Percentiles rank a stretch among this genome's conserved stretches.
These are phyloP conservation scores for Amphiduros pacificus DNA, from an alignment of 2,888 invertebrate genomes.

Conservation along the genomic window DNA sequence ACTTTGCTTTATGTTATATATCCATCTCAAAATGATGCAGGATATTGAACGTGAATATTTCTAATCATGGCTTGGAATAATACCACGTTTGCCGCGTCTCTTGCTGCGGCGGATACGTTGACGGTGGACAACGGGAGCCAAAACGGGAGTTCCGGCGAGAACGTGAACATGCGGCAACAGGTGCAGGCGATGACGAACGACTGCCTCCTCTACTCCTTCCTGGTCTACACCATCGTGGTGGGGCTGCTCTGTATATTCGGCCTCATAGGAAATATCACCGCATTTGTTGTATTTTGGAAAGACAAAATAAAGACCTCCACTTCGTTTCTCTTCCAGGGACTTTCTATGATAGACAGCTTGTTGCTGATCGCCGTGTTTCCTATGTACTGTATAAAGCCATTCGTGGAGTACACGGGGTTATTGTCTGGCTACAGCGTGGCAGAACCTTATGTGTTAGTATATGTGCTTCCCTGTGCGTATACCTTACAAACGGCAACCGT, in stretches of 20 bases:
- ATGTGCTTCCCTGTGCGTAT: conserved; percentile 24
- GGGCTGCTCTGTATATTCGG: conserved; percentile 29
- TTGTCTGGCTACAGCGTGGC: background rate
- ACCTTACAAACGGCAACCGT: conserved; percentile 31
- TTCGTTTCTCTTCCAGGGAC: conserved; percentile 31
- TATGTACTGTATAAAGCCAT: conserved; percentile 25
- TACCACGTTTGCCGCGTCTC: too few species aligned
- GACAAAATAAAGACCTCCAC: conserved; percentile 34
- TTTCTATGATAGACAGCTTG: conserved; percentile 29
- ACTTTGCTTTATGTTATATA: too few species aligned
- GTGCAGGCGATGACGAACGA: conserved; percentile 1
- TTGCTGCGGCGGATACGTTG: too few species aligned
- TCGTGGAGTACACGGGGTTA: conserved; percentile 24
- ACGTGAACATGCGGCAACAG: too few species aligned
- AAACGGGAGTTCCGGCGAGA: too few species aligned
- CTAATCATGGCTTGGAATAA: too few species aligned
- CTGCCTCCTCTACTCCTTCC: conserved; percentile 29
- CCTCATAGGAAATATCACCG: conserved; percentile 27
- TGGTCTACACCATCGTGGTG: conserved; percentile 27
- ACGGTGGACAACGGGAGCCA: too few species aligned
- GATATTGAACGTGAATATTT: too few species aligned
- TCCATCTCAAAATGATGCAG: too few species aligned
- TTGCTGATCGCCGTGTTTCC: conserved; percentile 28
- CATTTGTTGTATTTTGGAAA: conserved; percentile 31
- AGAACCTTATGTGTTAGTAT: conserved; percentile 24